phyloP scores from a whole-genome alignment of 2,888 invertebrate genomes.

The Lingula anatina region DNA sequence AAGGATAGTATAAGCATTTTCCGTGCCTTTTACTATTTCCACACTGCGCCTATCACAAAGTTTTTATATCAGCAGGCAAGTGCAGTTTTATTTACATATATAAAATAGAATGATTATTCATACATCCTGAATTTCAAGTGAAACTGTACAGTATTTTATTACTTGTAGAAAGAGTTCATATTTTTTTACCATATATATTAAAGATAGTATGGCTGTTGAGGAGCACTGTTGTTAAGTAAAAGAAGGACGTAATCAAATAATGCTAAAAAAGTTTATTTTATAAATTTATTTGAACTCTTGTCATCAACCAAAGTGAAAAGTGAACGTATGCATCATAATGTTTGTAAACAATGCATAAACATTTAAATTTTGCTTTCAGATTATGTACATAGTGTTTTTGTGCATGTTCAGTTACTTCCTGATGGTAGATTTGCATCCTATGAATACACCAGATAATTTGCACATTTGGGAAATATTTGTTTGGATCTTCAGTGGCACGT shows the following conservation, averaged over 20 bases:
- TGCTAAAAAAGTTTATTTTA: too few relatives aligned
- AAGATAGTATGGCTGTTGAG: too few relatives aligned
- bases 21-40: slow-evolving; percentile 40
- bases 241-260: too few relatives aligned
- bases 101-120: too few relatives aligned
- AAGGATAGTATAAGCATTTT: too few relatives aligned
- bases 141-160: too few relatives aligned
- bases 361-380: slow-evolving; percentile 28
- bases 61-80: slow-evolving; percentile 20
- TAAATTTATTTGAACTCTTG: too few relatives aligned
- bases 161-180: neutral
- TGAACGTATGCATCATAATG: too few relatives aligned
- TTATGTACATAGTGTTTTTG: slow-evolving; percentile 41
- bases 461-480: slow-evolving; percentile 31
- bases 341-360: too few relatives aligned
- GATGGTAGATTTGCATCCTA: slow-evolving; percentile 35
- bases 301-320: too few relatives aligned
- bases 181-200: neutral
- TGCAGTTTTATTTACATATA: neutral
- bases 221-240: too few relatives aligned
- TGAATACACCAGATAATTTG: slow-evolving; percentile 9
- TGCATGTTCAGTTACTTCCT: slow-evolving; percentile 43
- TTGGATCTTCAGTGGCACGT: slow-evolving; percentile 42
- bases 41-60: slow-evolving; percentile 48
- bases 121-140: too few relatives aligned